Conservation (phyloP, 2,888 invertebrate species). For the Melangyna quadrimaculata region DNA sequence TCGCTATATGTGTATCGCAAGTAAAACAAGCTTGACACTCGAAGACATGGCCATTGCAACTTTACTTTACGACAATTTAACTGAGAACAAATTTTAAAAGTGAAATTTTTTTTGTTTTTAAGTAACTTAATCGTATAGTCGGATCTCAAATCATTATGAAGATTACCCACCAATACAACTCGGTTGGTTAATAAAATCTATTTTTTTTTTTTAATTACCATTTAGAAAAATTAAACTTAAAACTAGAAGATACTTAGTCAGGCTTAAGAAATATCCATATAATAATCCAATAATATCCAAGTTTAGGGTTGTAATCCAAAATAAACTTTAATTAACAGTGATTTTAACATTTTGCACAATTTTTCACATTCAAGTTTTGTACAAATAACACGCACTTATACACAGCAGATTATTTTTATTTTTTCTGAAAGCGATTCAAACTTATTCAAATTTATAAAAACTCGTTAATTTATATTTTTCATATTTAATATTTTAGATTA, state of each 20-base stretch:
- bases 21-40: too few relatives aligned
- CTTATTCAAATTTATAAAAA: neutral
- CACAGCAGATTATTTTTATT: slow-evolving; percentile 3
- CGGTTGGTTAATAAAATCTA: too few relatives aligned
- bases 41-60: too few relatives aligned
- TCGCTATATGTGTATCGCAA: too few relatives aligned
- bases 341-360: neutral
- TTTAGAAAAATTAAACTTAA: neutral
- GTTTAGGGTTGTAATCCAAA: slow-evolving; percentile 2
- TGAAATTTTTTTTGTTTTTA: too few relatives aligned
- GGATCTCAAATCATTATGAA: too few relatives aligned
- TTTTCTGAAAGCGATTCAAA: neutral
- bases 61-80: too few relatives aligned
- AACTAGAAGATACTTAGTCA: slow-evolving; percentile 8
- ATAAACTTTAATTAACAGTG: neutral
- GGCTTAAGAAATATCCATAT: neutral
- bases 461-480: neutral
- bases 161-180: too few relatives aligned
- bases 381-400: neutral
- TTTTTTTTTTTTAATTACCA: too few relatives aligned
- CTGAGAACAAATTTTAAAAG: too few relatives aligned
- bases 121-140: too few relatives aligned
- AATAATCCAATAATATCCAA: slow-evolving; percentile 2
- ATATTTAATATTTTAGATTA: neutral
- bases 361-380: neutral